These are phyloP conservation scores for Mesaphorura yosii DNA, from an alignment of 1,140 invertebrate species.

Conservation along the genomic window DNA sequence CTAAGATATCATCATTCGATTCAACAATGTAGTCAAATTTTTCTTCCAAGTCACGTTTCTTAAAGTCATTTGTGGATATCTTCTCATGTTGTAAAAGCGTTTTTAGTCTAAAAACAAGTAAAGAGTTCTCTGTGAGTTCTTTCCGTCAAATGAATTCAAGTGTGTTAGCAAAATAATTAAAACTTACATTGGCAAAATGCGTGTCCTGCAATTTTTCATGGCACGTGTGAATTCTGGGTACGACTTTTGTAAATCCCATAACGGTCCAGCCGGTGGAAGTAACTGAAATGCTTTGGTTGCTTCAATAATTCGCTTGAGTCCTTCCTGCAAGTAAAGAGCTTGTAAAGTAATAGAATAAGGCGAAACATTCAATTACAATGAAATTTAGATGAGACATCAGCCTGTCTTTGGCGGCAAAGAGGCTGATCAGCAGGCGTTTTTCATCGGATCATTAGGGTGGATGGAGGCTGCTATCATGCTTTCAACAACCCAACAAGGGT, in stretches of 20 bases:
- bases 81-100: slow-evolving; percentile 46
- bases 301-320: slow-evolving; percentile 45
- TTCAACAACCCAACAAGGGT: no score
- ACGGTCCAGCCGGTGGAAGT: slow-evolving; percentile 49
- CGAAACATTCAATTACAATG: no score
- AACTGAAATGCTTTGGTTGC: slow-evolving; percentile 53
- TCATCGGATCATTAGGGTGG: no score
- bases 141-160: no score
- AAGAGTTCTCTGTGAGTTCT: no score
- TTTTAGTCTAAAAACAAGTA: slow-evolving; percentile 37
- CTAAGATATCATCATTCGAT: slow-evolving; percentile 67
- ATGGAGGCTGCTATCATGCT: no score
- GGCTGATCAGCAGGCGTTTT: no score
- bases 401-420: no score
- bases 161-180: slow-evolving; percentile 1
- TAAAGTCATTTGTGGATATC: slow-evolving; percentile 46
- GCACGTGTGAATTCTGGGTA: slow-evolving; percentile 54
- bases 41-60: slow-evolving; percentile 49
- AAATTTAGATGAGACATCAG: no score
- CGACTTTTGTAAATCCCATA: slow-evolving; percentile 56
- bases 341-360: no score
- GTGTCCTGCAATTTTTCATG: slow-evolving; percentile 45
- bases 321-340: slow-evolving; percentile 44
- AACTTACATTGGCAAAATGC: slow-evolving; percentile 44
- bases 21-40: slow-evolving; percentile 62